Base-by-base conservation (phyloP, 2,888 invertebrate genomes). In the Ophion obscuratus region DNA sequence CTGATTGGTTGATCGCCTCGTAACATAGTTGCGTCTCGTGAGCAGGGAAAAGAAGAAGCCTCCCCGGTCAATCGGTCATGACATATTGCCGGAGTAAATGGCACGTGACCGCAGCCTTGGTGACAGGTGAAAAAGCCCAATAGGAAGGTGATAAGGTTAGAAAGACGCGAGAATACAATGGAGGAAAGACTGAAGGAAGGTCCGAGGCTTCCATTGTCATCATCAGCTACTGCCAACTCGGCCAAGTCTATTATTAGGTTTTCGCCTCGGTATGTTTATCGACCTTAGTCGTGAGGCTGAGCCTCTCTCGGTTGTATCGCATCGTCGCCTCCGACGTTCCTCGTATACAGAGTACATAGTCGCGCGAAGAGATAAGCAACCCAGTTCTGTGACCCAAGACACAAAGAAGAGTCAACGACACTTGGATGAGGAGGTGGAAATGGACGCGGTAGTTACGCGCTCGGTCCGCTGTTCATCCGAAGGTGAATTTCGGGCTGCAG, bases 401-500 rank as follows among this genome's bases (percentile, higher is more conserved):
- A 86, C 86, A 86, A 86, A 86, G 86, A 73, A 67, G 82, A 86
- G 83, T 86, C 86, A 86, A 86, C 83, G 86, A 86, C 86, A 77
- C 86, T 83, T 77, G 83, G 83, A 57, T 44, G 62, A 61, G 40
- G 64, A 40, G 24, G 27, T 84, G 20, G 27, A 24, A 75, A 70
- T 70, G 67, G 75, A 71, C 66, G 83, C 62, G 53, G 76, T 76
- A 66, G 66, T 36, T 76, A 66, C 68, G 70, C 59, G 62, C 62
- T 61, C 36, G 71, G 71, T 31, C 5, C 20, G 6, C 59, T 76
- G 76, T 76, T 75, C 53, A 66, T 66, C 76, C 68, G 70, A 70
- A 62, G 79, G 70, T 44, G 70, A 70, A 70, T 31, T 64, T 27
- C 47, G 31, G n/a, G 24, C 31, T 10, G 70, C 44, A 44, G 47